phyloP scores from a whole-genome alignment of 2,113 vertebrate species.

The Dipodomys spectabilis region DNA sequence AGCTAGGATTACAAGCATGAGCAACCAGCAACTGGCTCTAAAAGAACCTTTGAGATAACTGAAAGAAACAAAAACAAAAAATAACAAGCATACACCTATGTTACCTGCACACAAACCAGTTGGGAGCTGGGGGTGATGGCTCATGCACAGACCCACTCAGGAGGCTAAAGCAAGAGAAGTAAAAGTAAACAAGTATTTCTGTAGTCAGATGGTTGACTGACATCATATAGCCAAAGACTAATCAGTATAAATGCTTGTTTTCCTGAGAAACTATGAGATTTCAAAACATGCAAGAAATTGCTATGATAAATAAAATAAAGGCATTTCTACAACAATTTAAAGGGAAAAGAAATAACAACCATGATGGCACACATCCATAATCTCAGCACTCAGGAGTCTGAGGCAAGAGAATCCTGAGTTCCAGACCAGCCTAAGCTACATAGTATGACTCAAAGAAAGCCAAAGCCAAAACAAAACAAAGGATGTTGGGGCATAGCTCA shows the following conservation, averaged over 20 bases:
- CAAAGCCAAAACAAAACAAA: too few relatives aligned
- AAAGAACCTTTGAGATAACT: slow-evolving; percentile 19
- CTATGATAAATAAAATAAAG: slow-evolving; percentile 24
- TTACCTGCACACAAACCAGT: neutral
- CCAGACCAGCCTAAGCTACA: too few relatives aligned
- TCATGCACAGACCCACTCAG: too few relatives aligned
- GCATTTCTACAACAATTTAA: slow-evolving; percentile 27
- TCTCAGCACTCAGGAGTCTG: too few relatives aligned
- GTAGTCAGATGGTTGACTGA: neutral
- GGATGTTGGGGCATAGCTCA: too few relatives aligned
- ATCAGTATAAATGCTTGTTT: slow-evolving; percentile 37
- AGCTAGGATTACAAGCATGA: too few relatives aligned
- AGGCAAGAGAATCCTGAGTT: too few relatives aligned
- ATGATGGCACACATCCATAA: too few relatives aligned
- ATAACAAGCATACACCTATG: neutral
- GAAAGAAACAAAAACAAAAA: neutral
- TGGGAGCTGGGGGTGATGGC: neutral
- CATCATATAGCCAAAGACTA: slow-evolving; percentile 34
- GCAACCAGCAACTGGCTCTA: neutral
- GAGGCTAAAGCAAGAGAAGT: too few relatives aligned
- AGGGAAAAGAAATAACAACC: neutral
- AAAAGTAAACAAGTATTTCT: slow-evolving; percentile 11
- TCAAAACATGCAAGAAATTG: slow-evolving; percentile 47
- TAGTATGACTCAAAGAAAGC: too few relatives aligned
- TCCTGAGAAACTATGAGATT: slow-evolving; percentile 27